A percentile compares a stretch with the other conserved stretches of the same genome.
Evolutionary conservation across 2,113 vertebrate genomes (phyloP).

Genomic region (Amphilophus citrinellus): DNA sequence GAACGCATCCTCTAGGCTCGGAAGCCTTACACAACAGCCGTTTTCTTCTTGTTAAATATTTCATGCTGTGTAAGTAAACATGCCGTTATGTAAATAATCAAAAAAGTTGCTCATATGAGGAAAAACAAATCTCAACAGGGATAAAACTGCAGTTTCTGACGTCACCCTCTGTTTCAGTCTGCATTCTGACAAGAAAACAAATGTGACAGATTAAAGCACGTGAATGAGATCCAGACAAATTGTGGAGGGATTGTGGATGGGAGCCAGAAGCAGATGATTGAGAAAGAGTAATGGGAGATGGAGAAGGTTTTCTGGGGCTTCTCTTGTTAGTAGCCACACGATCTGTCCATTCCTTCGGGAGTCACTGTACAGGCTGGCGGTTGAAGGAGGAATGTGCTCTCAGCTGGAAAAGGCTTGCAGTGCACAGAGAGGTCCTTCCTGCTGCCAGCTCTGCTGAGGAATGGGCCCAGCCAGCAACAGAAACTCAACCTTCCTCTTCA

Average conservation of each 20-base stretch:
- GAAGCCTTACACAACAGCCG: not conserved
- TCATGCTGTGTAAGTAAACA: not conserved
- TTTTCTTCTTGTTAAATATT: not conserved
- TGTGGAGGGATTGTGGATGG: not conserved
- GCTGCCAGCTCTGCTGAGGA: conserved; percentile 53
- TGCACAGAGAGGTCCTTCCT: conserved; percentile 43
- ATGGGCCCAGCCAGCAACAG: conserved; percentile 23
- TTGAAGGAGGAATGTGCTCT: conserved; percentile 66
- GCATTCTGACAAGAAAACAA: conserved; percentile 34
- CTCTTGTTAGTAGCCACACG: conserved; percentile 70
- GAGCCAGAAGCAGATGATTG: conserved; percentile 17
- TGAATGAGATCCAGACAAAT: conserved; percentile 28
- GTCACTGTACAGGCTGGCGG: conserved; percentile 48
- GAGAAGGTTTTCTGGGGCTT: conserved; percentile 43
- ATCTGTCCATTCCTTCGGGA: conserved; percentile 61
- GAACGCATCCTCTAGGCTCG: not conserved
- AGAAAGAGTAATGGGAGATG: conserved; percentile 29
- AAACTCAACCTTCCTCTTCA: conserved; percentile 61
- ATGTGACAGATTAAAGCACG: conserved; percentile 23
- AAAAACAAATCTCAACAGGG: not conserved
- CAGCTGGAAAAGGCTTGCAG: conserved; percentile 70
- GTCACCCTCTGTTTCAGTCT: not conserved
- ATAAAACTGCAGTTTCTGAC: not conserved
- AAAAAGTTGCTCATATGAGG: not conserved
- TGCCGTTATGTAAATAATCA: not conserved